These are phyloP conservation scores for Nomada ruficornis DNA, from an alignment of 2,888 invertebrate species.

Conservation along the genomic window DNA sequence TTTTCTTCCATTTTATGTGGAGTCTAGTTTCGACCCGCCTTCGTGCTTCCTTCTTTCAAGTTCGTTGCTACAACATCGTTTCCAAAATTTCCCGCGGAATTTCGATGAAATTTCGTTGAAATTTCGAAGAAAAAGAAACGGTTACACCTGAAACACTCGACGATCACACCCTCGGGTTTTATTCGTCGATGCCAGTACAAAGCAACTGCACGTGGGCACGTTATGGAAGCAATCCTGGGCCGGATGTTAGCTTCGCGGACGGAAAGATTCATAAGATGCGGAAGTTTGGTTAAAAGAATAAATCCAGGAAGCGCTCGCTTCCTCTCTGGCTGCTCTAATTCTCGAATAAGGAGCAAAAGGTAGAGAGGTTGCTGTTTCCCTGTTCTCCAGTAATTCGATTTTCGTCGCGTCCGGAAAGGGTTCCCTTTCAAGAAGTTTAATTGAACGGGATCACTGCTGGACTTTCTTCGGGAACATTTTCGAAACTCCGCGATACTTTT, in stretches of 20 bases:
- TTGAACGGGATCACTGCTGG: slow-evolving; percentile 23
- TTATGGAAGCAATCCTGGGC: background rate
- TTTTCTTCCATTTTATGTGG: background rate
- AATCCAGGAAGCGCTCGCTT: slow-evolving; percentile 5
- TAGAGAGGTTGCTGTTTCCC: background rate
- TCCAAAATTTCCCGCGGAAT: background rate
- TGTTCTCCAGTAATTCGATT: slow-evolving; percentile 32
- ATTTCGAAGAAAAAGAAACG: background rate
- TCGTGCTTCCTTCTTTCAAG: background rate
- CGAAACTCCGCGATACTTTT: slow-evolving; percentile 2
- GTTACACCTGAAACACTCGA: background rate
- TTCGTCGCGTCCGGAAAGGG: slow-evolving; percentile 15
- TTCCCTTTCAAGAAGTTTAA: slow-evolving; percentile 43
- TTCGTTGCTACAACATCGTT: background rate
- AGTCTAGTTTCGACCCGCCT: background rate
- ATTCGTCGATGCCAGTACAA: background rate
- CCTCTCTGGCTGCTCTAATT: background rate
- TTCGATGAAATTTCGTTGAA: background rate
- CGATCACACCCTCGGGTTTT: slow-evolving; percentile 4
- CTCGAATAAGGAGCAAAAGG: slow-evolving; percentile 17
- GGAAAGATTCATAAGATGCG: background rate
- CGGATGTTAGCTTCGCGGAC: background rate
- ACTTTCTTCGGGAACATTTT: background rate
- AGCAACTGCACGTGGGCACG: background rate
- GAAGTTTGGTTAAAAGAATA: slow-evolving; percentile 20